Conservation (phyloP, 2,113 vertebrate species). For the Arothron firmamentum region DNA sequence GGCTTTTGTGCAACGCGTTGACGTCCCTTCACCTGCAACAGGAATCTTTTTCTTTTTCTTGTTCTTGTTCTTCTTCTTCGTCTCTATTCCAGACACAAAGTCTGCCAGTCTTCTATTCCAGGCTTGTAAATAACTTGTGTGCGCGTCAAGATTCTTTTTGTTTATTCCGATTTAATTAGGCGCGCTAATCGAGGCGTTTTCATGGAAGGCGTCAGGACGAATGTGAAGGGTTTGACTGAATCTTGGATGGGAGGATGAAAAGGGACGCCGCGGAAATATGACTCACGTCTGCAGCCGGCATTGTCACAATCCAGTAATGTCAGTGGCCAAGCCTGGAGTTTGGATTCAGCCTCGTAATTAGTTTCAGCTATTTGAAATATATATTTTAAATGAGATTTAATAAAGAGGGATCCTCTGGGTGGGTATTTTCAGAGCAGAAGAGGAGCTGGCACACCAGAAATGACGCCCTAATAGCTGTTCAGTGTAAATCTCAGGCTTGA, state of each 20-base stretch:
- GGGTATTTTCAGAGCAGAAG: slow-evolving; percentile 40
- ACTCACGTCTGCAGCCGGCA: slow-evolving; percentile 46
- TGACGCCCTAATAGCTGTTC: slow-evolving; percentile 62
- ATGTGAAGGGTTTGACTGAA: slow-evolving; percentile 53
- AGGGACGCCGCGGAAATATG: slow-evolving; percentile 40
- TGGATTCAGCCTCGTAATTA: slow-evolving; percentile 22
- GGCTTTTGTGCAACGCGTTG: slow-evolving; percentile 54
- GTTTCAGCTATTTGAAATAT: slow-evolving; percentile 21
- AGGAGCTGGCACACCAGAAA: slow-evolving; percentile 53
- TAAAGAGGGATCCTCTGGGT: slow-evolving; percentile 29
- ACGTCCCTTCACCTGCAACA: slow-evolving; percentile 40
- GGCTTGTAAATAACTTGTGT: slow-evolving; percentile 50
- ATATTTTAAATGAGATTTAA: slow-evolving; percentile 6
- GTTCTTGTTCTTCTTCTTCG: too few species aligned
- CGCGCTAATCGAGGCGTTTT: slow-evolving; percentile 51
- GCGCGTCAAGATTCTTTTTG: slow-evolving; percentile 45
- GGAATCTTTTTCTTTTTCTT: slow-evolving; percentile 21
- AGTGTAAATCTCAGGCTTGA: slow-evolving; percentile 65
- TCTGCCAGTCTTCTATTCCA: slow-evolving; percentile 44
- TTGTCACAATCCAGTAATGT: slow-evolving; percentile 37
- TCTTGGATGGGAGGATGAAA: slow-evolving; percentile 49
- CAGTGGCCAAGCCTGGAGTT: slow-evolving; percentile 23
- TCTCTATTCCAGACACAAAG: slow-evolving; percentile 35
- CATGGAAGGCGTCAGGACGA: slow-evolving; percentile 51
- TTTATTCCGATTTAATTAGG: slow-evolving; percentile 58